These are phyloP conservation scores for Sesamia nonagrioides DNA, from an alignment of 1,140 invertebrate genomes.

Conservation along the genomic window DNA sequence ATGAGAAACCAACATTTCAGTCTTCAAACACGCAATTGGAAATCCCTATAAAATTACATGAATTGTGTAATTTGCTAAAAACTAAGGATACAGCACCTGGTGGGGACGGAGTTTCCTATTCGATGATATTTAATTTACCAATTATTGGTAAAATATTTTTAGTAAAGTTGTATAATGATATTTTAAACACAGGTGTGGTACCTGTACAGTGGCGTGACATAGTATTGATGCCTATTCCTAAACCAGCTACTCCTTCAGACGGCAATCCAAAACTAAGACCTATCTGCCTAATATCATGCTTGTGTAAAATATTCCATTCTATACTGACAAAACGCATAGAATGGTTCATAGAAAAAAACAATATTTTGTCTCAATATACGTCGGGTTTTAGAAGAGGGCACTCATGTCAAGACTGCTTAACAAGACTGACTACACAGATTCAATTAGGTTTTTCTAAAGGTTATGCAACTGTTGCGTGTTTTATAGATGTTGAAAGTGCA, in stretches of 20 bases:
- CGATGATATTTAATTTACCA: too few relatives aligned
- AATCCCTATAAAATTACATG: too few relatives aligned
- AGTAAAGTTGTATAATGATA: conserved; percentile 3
- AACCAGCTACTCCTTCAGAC: too few relatives aligned
- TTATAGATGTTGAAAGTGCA: too few relatives aligned
- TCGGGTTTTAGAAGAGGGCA: too few relatives aligned
- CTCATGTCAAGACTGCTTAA: conserved; percentile 10
- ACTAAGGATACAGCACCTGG: conserved; percentile 1
- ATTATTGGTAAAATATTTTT: neutral
- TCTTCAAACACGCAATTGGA: too few relatives aligned
- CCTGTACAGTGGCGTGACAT: neutral
- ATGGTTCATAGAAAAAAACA: conserved; percentile 4
- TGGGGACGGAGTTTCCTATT: neutral
- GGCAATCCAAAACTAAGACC: neutral
- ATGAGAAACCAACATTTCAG: too few relatives aligned
- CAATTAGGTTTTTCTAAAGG: too few relatives aligned
- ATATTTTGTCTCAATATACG: neutral
- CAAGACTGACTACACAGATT: too few relatives aligned
- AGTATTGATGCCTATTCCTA: too few relatives aligned
- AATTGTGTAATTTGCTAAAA: neutral
- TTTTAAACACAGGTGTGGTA: neutral
- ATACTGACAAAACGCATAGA: neutral
- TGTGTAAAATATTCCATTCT: too few relatives aligned
- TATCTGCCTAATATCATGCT: conserved; percentile 3
- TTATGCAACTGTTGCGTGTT: too few relatives aligned